phyloP scores from a whole-genome alignment of 2,797 vertebrate species.

The Ptychadena robeensis region DNA sequence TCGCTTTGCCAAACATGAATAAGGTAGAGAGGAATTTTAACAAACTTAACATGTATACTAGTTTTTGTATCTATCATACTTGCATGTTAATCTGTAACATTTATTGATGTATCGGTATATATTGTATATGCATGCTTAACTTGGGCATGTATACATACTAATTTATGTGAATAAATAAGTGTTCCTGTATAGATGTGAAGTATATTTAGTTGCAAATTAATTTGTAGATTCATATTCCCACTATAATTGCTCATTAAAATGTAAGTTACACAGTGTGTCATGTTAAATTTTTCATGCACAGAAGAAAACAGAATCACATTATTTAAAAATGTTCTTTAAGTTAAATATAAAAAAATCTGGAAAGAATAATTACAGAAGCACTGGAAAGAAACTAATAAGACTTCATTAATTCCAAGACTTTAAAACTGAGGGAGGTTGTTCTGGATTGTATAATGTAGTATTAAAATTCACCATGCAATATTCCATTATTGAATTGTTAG shows the following conservation, averaged over 20 bases:
- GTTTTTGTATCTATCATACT: no score
- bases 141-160: not conserved
- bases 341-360: slow-evolving; percentile 44
- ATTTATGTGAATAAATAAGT: not conserved
- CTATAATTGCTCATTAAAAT: slow-evolving; percentile 58
- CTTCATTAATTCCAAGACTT: slow-evolving; percentile 61
- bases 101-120: not conserved
- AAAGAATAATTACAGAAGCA: slow-evolving; percentile 59
- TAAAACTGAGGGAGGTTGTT: slow-evolving; percentile 57
- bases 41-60: no score
- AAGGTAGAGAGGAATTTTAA: no score
- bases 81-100: not conserved
- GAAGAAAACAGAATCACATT: slow-evolving; percentile 47
- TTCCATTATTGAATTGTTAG: slow-evolving; percentile 61
- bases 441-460: slow-evolving; percentile 57
- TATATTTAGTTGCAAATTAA: slow-evolving; percentile 39
- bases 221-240: slow-evolving; percentile 46
- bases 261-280: slow-evolving; percentile 50
- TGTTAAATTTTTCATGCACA: slow-evolving; percentile 54
- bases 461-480: slow-evolving; percentile 59
- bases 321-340: slow-evolving; percentile 59
- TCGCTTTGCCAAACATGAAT: no score
- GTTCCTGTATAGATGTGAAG: not conserved
- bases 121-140: not conserved
- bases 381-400: slow-evolving; percentile 61